phyloP scores from a whole-genome alignment of 2,888 invertebrate species.

The Agrochola lychnidis region DNA sequence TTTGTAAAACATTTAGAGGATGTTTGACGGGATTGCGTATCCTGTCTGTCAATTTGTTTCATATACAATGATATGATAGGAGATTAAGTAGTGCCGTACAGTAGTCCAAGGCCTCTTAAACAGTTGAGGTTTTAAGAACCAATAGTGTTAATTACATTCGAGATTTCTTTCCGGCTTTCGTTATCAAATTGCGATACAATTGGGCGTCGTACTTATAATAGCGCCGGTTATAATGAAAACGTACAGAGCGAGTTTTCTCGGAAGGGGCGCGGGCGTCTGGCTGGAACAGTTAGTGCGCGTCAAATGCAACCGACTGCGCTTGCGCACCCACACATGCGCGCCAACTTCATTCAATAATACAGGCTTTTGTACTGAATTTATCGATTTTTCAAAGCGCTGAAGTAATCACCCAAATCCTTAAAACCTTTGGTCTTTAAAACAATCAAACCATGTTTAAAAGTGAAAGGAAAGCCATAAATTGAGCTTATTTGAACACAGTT shows the following conservation, averaged over 20 bases:
- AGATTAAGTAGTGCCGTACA: not conserved
- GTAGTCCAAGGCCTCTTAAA: constrained; percentile 6
- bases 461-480: constrained; percentile 21
- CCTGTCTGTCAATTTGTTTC: constrained; percentile 35
- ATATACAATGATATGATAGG: constrained; percentile 13
- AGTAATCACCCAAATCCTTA: not conserved
- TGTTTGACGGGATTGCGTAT: constrained; percentile 45
- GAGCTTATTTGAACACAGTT: constrained; percentile 6
- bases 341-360: constrained; percentile 33
- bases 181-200: constrained; percentile 56
- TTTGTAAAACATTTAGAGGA: constrained; percentile 56
- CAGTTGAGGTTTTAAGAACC: constrained; percentile 21
- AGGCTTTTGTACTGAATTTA: constrained; percentile 25
- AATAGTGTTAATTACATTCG: constrained; percentile 42
- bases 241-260: constrained; percentile 74
- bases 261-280: constrained; percentile 75
- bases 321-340: constrained; percentile 48
- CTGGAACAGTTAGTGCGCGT: constrained; percentile 66
- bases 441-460: constrained; percentile 8
- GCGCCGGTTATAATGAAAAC: constrained; percentile 63
- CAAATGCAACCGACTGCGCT: constrained; percentile 58
- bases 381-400: not conserved
- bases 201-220: constrained; percentile 53
- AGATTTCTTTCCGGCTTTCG: constrained; percentile 45
- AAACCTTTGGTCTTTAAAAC: constrained; percentile 7